Conservation (phyloP, 1,140 invertebrate species). For the Centruroides sculpturatus region DNA sequence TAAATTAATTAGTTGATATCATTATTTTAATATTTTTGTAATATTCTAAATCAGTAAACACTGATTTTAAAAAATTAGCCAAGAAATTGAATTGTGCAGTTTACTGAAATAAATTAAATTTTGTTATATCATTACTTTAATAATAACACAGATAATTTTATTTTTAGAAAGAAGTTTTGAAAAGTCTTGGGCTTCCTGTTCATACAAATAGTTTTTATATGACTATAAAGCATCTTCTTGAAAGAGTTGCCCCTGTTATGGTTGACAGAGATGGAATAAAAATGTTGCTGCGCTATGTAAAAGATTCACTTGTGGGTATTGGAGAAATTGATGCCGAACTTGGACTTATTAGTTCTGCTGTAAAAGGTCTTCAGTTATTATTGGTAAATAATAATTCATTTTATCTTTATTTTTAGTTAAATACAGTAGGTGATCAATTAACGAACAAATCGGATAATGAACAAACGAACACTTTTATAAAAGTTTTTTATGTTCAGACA, state of each 20-base stretch:
- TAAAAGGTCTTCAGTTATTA: slow-evolving; percentile 30
- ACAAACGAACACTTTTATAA: too few species aligned
- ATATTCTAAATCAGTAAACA: neutral
- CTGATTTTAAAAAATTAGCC: neutral
- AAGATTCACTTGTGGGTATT: slow-evolving; percentile 24
- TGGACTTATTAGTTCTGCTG: slow-evolving; percentile 18
- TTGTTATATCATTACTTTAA: neutral
- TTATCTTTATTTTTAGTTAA: too few species aligned
- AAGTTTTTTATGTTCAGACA: too few species aligned
- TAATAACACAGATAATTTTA: neutral
- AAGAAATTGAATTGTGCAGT: neutral
- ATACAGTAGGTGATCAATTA: too few species aligned
- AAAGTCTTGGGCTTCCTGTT: slow-evolving; percentile 82
- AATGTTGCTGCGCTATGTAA: slow-evolving; percentile 28
- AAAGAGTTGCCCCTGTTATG: slow-evolving; percentile 88
- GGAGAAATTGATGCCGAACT: slow-evolving; percentile 19
- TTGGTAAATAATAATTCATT: slow-evolving; percentile 29
- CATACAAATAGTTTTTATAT: slow-evolving; percentile 95
- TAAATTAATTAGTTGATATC: too few species aligned
- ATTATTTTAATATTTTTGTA: too few species aligned
- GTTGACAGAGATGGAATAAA: slow-evolving; percentile 52
- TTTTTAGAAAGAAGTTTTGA: slow-evolving; percentile 51
- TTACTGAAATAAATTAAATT: neutral
- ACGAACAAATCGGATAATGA: too few species aligned
- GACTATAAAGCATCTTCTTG: slow-evolving; percentile 85